Base-by-base conservation (phyloP, 2,797 vertebrate species). In the Mastacembelus armatus region DNA sequence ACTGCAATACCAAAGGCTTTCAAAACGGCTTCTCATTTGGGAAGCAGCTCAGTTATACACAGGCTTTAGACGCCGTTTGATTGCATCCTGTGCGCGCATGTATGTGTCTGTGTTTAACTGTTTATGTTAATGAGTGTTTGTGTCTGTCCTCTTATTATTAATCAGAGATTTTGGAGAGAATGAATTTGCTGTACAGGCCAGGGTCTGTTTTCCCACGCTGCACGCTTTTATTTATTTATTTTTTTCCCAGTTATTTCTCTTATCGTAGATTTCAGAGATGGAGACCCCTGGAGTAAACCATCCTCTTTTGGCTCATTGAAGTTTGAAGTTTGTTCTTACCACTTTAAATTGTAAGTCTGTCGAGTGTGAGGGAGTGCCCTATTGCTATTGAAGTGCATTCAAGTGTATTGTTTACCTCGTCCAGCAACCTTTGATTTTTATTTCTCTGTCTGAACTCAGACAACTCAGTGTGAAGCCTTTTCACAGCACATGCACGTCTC, bases 1-100 rank as follows among this genome's bases (percentile, higher is more conserved):
- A 12, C 27, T 30, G 45, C 21, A 35, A 42, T 48, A 67, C 71
- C 73, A 71, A 49, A 70, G 56, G 33, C 35, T 65, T 69, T 10
- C 6, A 32, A 30, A 47, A 48, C 16, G 7, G 26, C 38, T 24
- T 42, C 22, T 66, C n/a, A 54, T 54, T 56, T 60, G 15, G 42
- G 36, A 64, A 35, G 27, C 44, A 32, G 30, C n/a, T 21, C 4
- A 4, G 39, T 19, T 45, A 60, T 21, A 7, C 16, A 45, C 2
- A 1, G 2, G 7, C 39, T 35, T 56, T 33, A 22, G 21, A 51
- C 38, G 54, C 33, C 10, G 29, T 27, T 32, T 61, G 35, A 8
- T 7, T 39, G 38, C 35, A 39, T 39, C 39, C n/a, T 8, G 30
- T 8, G 4, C 32, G 30, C 32, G 30, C 32, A 8, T 32, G 30